Evolutionary conservation across 2,797 vertebrate species (phyloP).

Genomic region (Calcarius lapponicus): DNA sequence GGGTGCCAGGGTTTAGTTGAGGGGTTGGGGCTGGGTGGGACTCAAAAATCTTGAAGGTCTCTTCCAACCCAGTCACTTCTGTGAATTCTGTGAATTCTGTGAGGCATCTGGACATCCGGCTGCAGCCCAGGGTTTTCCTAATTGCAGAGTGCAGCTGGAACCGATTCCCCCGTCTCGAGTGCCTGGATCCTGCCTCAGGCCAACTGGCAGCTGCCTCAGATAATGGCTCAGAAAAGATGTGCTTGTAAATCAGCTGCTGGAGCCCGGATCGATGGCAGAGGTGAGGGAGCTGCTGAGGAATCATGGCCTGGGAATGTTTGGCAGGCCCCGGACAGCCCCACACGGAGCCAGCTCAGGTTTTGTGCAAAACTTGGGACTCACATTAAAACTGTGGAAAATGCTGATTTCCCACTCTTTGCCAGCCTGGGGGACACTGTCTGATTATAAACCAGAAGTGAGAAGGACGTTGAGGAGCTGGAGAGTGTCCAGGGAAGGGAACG

Average conservation of each 20-base stretch:
- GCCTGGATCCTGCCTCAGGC: constrained; percentile 46
- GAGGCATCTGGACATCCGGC: constrained; percentile 43
- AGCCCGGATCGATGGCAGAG: constrained; percentile 11
- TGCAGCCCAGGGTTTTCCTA: constrained; percentile 47
- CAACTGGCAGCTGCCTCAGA: constrained; percentile 43
- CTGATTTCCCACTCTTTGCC: neutral
- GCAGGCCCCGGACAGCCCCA: neutral
- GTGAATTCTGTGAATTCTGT: neutral
- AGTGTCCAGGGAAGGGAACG: fast-evolving
- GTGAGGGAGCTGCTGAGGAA: constrained; percentile 24
- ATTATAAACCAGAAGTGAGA: neutral
- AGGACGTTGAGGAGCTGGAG: neutral
- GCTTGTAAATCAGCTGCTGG: constrained; percentile 45
- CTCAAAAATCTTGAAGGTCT: neutral
- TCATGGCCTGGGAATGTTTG: fast-evolving
- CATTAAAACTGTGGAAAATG: neutral
- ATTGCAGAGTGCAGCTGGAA: constrained; percentile 57
- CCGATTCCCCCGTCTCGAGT: constrained; percentile 20
- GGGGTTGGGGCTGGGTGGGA: neutral
- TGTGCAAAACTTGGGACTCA: neutral
- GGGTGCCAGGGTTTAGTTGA: neutral
- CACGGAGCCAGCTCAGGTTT: neutral
- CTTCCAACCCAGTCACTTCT: neutral
- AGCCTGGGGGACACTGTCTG: neutral
- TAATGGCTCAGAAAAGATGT: constrained; percentile 46